phyloP scores from a whole-genome alignment of 2,113 vertebrate species.

The Salvelinus sp. region DNA sequence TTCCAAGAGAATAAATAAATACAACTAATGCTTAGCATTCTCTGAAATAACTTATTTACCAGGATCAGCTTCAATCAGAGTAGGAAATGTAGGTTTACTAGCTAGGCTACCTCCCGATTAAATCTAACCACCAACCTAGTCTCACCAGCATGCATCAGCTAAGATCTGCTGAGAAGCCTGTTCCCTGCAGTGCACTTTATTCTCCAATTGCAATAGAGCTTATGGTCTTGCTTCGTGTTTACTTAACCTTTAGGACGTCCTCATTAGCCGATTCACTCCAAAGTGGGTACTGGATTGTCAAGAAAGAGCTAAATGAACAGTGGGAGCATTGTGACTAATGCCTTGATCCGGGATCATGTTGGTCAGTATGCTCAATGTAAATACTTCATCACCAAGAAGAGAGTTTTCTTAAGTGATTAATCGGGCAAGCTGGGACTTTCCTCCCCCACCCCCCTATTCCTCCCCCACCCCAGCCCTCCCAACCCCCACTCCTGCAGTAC shows the following conservation, averaged over 20 bases:
- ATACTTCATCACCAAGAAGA: slow-evolving; percentile 73
- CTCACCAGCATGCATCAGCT: background rate
- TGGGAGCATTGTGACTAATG: slow-evolving; percentile 71
- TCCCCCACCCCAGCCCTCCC: slow-evolving; percentile 1
- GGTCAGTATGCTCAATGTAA: slow-evolving; percentile 72
- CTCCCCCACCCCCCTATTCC: slow-evolving; percentile 12
- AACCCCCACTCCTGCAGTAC: background rate
- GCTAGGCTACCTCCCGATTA: background rate
- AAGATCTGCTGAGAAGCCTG: slow-evolving; percentile 4
- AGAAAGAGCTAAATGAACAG: slow-evolving; percentile 73
- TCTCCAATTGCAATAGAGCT: no score
- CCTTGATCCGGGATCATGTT: slow-evolving; percentile 70
- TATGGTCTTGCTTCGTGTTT: slow-evolving; percentile 57
- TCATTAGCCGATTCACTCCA: slow-evolving; percentile 68
- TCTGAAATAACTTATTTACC: background rate
- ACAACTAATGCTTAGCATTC: background rate
- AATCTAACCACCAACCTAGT: background rate
- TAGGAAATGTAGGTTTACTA: slow-evolving; percentile 10
- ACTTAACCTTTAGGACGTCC: slow-evolving; percentile 79
- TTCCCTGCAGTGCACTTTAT: background rate
- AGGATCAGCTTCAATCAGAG: slow-evolving; percentile 1
- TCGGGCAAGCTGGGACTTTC: slow-evolving; percentile 30
- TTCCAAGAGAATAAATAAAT: slow-evolving; percentile 1
- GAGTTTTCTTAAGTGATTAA: slow-evolving; percentile 73
- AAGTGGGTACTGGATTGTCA: slow-evolving; percentile 68